A percentile compares a stretch with the other conserved stretches of the same genome.
Evolutionary conservation across 2,113 vertebrate species (phyloP).

Genomic region (Rhea pennata): DNA sequence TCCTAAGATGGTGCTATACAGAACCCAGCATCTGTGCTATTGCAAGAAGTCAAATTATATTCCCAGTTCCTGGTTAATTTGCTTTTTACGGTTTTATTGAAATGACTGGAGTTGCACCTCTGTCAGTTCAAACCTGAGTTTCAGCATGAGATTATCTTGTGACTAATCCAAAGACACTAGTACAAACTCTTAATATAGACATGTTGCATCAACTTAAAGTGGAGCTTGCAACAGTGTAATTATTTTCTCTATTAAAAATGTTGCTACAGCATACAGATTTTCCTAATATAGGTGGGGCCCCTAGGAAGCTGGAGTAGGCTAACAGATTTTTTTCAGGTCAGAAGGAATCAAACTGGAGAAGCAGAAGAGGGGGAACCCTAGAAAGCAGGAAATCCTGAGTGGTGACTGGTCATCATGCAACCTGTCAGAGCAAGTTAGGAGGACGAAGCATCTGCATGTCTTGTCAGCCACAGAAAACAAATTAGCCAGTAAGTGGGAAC

Average conservation of each 20-base stretch:
- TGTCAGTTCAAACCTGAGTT: background rate
- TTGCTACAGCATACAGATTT: background rate
- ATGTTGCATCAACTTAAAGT: background rate
- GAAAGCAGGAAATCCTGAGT: conserved; percentile 62
- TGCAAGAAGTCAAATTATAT: background rate
- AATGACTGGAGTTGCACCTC: background rate
- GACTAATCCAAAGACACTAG: background rate
- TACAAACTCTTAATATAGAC: background rate
- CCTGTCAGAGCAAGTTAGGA: conserved; percentile 68
- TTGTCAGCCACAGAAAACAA: conserved; percentile 63
- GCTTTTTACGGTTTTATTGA: background rate
- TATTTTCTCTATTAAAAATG: background rate
- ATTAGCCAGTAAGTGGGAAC: conserved; percentile 69
- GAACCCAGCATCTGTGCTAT: background rate
- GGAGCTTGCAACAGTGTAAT: background rate
- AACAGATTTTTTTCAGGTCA: conserved; percentile 70
- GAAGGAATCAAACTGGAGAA: conserved; percentile 68
- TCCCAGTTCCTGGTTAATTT: background rate
- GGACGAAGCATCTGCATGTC: conserved; percentile 55
- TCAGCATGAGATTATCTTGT: background rate
- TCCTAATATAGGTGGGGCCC: background rate
- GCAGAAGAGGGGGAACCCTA: conserved; percentile 59
- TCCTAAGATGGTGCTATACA: background rate
- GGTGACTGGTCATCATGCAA: conserved; percentile 62
- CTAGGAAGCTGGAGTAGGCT: conserved; percentile 54